Evolutionary conservation across 2,888 invertebrate species (phyloP), one percentile per base, ranked within the genome.

Genomic region (Autographa gamma): DNA sequence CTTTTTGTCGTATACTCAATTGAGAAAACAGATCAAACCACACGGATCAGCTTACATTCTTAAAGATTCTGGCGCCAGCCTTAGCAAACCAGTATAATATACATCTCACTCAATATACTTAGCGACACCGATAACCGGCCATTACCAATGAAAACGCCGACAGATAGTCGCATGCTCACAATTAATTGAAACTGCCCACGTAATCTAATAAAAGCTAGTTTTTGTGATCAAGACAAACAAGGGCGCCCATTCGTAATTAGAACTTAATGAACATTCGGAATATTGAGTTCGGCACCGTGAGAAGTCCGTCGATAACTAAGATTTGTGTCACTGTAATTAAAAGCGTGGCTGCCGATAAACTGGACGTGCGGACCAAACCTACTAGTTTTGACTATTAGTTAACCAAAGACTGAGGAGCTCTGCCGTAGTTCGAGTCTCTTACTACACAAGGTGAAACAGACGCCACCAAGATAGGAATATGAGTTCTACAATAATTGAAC

Each of bases 311-410:
- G 95, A 95, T 95, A 95, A 94, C 93, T 89, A 92, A 92, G 93
- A 95, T 94, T 95, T 95, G 95, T 95, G 95, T 95, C 95, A 94
- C 86, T 91, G 94, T 95, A 95, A 95, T 95, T 95, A 95, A 95
- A 95, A 93, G 92, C 93, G 92, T 94, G 86, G 93, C 94, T 94
- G 94, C 92, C 93, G 95, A 95, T 95, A 93, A 94, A 91, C 88
- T 90, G 85, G 91, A 89, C 91, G 90, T 90, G 91, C 90, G 88
- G 89, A 90, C 90, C 89, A 89, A 91, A 89, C 89, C 90, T 91
- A 91, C 93, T 91, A 92, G 93, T 92, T 93, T 91, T 90, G 92
- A 93, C 92, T 92, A 90, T 91, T 89, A 89, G 90, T 78, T 67
- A 89, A 90, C 95, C 95, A 93, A 79, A 78, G n/a, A 77, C 63